Base-by-base conservation (phyloP, 2,888 invertebrate genomes). In the Agrotis segetum region DNA sequence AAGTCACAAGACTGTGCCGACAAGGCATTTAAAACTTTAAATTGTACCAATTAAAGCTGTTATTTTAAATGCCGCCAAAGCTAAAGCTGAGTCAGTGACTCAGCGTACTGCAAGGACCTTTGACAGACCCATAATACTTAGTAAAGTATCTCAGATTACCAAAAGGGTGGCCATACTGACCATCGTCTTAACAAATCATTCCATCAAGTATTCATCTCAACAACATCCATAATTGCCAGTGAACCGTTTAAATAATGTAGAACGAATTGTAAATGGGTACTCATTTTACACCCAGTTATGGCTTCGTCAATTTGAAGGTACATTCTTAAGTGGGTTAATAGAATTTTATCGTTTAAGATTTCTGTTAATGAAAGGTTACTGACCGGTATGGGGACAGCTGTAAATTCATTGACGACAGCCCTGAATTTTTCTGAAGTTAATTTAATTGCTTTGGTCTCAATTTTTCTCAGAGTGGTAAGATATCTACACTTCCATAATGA, bases 181-280 rank as follows among this genome's bases (percentile, higher is more conserved):
- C 50, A 63, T 7, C 19, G 49, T 50, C 34, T 50, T 53, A 50
- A 71, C 62, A 75, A 61, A 71, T 76, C 58, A 72, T 34, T n/a
- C 40, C 66, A 72, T 69, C 72, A 68, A 77, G 21, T 46, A 64
- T 40, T 63, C 72, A 74, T 74, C 69, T 14, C 65, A 73, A 74
- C 71, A 75, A 71, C 67, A 58, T 24, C 74, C 73, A 47, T 77
- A 80, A 85, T 85, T 77, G 79, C 64, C 67, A 67, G 64, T 70
- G 71, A 72, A 78, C 81, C 71, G 79, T 81, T 86, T 81, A 81
- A 86, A 77, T 67, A 77, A 61, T 65, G 79, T 72, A 84, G 62
- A 82, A 77, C 84, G 81, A 82, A 86, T 84, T 59, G 73, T 76
- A 71, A 84, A 84, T 81, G 72, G 72, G 61, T 71, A 47, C 75